Evolutionary conservation across 2,797 vertebrate species (phyloP), one percentile per base, ranked within the genome.

Genomic region (Arnoldichthys spilopterus): DNA sequence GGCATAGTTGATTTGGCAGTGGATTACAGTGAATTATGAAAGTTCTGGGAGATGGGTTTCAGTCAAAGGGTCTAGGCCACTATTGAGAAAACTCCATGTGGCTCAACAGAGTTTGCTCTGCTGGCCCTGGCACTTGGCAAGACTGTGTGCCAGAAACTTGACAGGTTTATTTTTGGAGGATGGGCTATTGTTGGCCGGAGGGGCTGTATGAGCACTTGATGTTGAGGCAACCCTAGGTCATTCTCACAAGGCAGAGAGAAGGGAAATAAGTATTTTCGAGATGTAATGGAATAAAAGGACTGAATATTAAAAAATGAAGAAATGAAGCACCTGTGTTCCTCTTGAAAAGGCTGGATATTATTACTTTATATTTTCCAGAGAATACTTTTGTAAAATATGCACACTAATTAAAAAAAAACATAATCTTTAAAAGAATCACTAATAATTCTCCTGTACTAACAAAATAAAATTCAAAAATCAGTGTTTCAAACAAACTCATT

Each of bases 101-200:
- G 53, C 53, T 81, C 79, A 13, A 26, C 15, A 3, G 47, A 24
- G 69, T 71, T 61, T 51, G 49, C 72, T 68, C 49, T 64, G 12
- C 7, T n/a, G 62, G 69, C 62, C 54, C 61, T 62, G 66, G 61
- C n/a, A 51, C 47, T 76, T 15, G 6, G 68, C 68, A 40, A 61
- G 71, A 68, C 7, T 24, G 34, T 54, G 70, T 54, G 64, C 68
- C 76, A 81, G 56, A 28, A 56, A 76, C 71, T 76, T 56, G 59
- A 63, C 51, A 67, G 76, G 74, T 74, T 83, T 83, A 81, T 85
- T 81, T 81, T 76, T 62, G 53, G 84, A 81, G 58, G 30, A 26
- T 70, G 47, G 37, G 45, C 34, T 9, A 2, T 80, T 53, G 76
- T 75, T 78, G 82, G 66, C 58, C 64, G 63, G 61, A 68, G 73